Evolutionary conservation across 2,888 invertebrate species (phyloP), one percentile per base, ranked within the genome.

Genomic region (Fragum whitleyi): DNA sequence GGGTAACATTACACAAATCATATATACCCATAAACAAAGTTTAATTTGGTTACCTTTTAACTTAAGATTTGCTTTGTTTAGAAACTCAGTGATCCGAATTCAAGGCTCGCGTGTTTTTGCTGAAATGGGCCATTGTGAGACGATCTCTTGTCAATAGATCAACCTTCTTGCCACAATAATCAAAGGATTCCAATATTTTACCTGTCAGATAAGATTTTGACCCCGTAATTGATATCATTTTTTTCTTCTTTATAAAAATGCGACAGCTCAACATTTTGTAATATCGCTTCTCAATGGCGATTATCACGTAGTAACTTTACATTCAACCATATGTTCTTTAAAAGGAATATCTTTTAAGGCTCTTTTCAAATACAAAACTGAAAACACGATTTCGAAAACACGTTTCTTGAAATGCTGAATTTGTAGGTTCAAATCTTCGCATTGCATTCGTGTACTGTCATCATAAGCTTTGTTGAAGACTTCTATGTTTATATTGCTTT

Each of bases 11-110:
- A 53, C 51, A 70, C 78, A 78, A 47, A 39, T 68, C 74, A 78
- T 57, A 36, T 42, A 55, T 51, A 62, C 72, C 62, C 74, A 75
- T 81, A 81, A 75, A 77, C 73, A 72, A 78, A 68, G 75, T 69
- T 71, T 72, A 81, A 79, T 73, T 79, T 70, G 53, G 83, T 74
- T 83, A 83, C 79, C 83, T 79, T 82, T 83, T 77, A 83, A 79
- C 83, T 83, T 79, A n/a, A 69, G 29, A 79, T 77, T 79, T 71
- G 77, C 73, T 62, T 83, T 83, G 79, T 83, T 79, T 65, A 67
- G 59, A 42, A 29, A 55, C 28, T 28, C 47, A 83, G 74, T 83
- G 83, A 83, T 83, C 77, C 73, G 51, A 11, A 70, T 65, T 29
- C 61, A 39, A 62, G 53, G 65, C 74, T 83, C 80, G 83, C 80